A percentile compares a stretch with the other conserved stretches of the same genome.
phyloP scores from a whole-genome alignment of 2,888 invertebrate species.

The Sesia apiformis region DNA sequence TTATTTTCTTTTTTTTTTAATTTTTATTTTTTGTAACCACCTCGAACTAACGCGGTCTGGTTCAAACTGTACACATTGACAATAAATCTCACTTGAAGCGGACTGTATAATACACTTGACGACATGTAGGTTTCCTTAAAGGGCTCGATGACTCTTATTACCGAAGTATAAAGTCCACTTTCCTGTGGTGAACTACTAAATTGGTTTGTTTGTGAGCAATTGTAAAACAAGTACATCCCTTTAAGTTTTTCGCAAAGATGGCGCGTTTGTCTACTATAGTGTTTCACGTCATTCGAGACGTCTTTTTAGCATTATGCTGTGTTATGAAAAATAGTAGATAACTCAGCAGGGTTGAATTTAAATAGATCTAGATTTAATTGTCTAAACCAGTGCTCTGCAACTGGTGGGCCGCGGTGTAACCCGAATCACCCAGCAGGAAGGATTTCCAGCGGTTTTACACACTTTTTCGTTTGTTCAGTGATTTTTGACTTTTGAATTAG shows the following conservation, averaged over 20 bases:
- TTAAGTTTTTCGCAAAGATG: not conserved
- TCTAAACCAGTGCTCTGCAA: too few species aligned
- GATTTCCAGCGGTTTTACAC: too few species aligned
- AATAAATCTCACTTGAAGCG: slow-evolving; percentile 43
- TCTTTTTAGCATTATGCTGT: too few species aligned
- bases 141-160: slow-evolving; percentile 13
- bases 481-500: too few species aligned
- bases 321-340: too few species aligned
- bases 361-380: too few species aligned
- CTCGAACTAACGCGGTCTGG: slow-evolving; percentile 26
- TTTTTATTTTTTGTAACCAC: slow-evolving; percentile 4
- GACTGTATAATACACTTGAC: slow-evolving; percentile 9
- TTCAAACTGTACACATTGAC: slow-evolving; percentile 26
- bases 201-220: slow-evolving; percentile 28
- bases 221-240: slow-evolving; percentile 31
- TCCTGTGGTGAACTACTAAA: slow-evolving; percentile 20
- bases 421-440: too few species aligned
- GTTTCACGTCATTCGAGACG: too few species aligned
- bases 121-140: slow-evolving; percentile 14
- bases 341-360: too few species aligned
- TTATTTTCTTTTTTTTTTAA: not conserved
- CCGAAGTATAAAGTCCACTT: slow-evolving; percentile 19
- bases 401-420: too few species aligned
- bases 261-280: too few species aligned
- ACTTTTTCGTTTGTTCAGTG: too few species aligned